These are phyloP conservation scores for Origma solitaria DNA, from an alignment of 2,113 vertebrate species.

Conservation along the genomic window DNA sequence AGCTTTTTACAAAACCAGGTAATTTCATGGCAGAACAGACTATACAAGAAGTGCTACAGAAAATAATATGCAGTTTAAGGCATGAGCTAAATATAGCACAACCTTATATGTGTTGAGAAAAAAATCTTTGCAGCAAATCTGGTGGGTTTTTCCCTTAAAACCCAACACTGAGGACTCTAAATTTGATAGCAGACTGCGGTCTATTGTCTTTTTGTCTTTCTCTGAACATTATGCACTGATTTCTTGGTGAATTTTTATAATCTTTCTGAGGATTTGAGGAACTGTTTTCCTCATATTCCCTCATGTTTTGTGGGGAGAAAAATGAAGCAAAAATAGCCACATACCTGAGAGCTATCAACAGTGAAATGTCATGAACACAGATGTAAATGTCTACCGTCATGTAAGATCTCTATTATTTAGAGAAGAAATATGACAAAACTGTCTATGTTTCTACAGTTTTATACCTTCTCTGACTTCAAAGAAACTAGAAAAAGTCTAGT, in stretches of 20 bases:
- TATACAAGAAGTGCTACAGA: neutral
- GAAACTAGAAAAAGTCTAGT: neutral
- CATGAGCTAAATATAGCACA: neutral
- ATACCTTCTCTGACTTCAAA: neutral
- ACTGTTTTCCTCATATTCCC: neutral
- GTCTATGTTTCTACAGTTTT: neutral
- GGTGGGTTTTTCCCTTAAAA: neutral
- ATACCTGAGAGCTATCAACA: neutral
- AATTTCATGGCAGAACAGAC: neutral
- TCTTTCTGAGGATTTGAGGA: neutral
- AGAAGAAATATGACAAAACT: neutral
- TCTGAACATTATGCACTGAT: neutral
- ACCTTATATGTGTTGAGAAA: neutral
- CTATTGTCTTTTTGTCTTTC: neutral
- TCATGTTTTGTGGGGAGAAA: rapidly evolving
- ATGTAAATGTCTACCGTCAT: neutral
- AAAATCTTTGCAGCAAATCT: neutral
- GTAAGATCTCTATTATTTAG: neutral
- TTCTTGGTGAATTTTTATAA: neutral
- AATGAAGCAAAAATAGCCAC: neutral
- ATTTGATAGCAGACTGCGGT: neutral
- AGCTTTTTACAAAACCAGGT: neutral
- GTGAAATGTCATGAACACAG: neutral
- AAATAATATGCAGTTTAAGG: neutral
- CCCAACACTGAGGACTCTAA: neutral